These are phyloP conservation scores for Prorops nasuta DNA, from an alignment of 1,140 invertebrate species.

Conservation along the genomic window DNA sequence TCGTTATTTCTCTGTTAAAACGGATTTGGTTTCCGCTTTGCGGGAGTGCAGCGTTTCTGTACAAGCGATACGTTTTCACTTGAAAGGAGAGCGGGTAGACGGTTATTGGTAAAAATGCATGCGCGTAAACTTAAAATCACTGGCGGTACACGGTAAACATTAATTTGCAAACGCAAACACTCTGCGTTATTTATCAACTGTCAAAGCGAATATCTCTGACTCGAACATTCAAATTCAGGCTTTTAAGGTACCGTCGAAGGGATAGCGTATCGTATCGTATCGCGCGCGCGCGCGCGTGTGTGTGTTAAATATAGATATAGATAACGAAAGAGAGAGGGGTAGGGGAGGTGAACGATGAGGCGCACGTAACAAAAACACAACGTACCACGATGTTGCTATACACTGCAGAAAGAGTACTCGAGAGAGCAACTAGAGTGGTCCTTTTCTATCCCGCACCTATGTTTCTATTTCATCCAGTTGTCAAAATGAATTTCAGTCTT, in stretches of 20 bases:
- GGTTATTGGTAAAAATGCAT: too few species aligned
- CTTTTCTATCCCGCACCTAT: too few species aligned
- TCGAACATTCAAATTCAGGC: too few species aligned
- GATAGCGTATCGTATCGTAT: too few species aligned
- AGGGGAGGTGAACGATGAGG: slow-evolving; percentile 26
- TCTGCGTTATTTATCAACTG: slow-evolving; percentile 31
- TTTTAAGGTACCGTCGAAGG: slow-evolving; percentile 26
- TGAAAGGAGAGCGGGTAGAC: too few species aligned
- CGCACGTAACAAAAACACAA: slow-evolving; percentile 34
- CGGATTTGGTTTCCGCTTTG: too few species aligned
- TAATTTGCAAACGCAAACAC: slow-evolving; percentile 31
- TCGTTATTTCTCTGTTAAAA: too few species aligned
- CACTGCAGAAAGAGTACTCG: slow-evolving; percentile 33
- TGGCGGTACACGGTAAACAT: slow-evolving; percentile 22
- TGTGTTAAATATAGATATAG: slow-evolving; percentile 4
- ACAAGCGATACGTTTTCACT: too few species aligned
- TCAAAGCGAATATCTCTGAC: slow-evolving; percentile 31
- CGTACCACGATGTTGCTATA: slow-evolving; percentile 30
- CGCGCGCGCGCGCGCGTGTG: slow-evolving; percentile 1
- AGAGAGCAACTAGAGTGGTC: slow-evolving; percentile 34
- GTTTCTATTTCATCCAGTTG: too few species aligned
- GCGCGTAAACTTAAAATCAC: slow-evolving; percentile 23
- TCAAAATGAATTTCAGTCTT: too few species aligned
- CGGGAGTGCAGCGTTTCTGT: too few species aligned
- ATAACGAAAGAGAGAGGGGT: slow-evolving; percentile 17